These are phyloP conservation scores for Dioctria rufipes DNA, from an alignment of 2,888 invertebrate genomes.

Conservation along the genomic window DNA sequence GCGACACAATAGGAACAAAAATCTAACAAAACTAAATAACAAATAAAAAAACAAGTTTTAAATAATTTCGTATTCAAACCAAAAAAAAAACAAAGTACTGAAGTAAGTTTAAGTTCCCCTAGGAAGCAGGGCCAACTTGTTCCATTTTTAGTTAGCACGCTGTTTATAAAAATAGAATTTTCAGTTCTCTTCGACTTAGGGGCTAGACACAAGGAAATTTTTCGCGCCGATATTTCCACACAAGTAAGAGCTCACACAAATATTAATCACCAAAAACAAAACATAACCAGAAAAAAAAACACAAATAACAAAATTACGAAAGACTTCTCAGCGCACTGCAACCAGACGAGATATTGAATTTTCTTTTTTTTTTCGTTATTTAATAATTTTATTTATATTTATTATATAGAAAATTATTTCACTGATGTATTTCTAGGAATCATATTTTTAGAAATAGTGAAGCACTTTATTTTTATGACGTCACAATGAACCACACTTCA, in stretches of 20 bases:
- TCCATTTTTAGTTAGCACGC: slow-evolving; percentile 61
- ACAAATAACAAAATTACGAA: neutral
- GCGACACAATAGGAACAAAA: neutral
- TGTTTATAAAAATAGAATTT: slow-evolving; percentile 55
- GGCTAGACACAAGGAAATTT: slow-evolving; percentile 42
- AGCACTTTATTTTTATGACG: slow-evolving; percentile 8
- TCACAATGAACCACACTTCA: slow-evolving; percentile 19
- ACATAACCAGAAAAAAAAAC: too few species aligned
- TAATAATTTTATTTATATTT: too few species aligned
- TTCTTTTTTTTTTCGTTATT: neutral
- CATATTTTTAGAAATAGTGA: slow-evolving; percentile 24
- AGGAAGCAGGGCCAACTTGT: slow-evolving; percentile 60
- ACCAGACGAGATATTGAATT: neutral
- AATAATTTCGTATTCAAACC: neutral
- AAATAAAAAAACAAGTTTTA: neutral
- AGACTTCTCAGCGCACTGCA: slow-evolving; percentile 12
- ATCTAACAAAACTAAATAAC: too few species aligned
- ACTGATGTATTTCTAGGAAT: too few species aligned
- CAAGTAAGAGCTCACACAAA: slow-evolving; percentile 5
- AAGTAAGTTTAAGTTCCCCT: slow-evolving; percentile 52
- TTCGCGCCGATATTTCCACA: slow-evolving; percentile 30
- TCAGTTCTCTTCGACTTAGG: slow-evolving; percentile 18
- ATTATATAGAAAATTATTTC: neutral
- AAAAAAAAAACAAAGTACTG: slow-evolving; percentile 15
- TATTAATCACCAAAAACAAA: neutral